Base-by-base conservation (phyloP, 1,140 invertebrate genomes). In the Zaprionus lachaisei region DNA sequence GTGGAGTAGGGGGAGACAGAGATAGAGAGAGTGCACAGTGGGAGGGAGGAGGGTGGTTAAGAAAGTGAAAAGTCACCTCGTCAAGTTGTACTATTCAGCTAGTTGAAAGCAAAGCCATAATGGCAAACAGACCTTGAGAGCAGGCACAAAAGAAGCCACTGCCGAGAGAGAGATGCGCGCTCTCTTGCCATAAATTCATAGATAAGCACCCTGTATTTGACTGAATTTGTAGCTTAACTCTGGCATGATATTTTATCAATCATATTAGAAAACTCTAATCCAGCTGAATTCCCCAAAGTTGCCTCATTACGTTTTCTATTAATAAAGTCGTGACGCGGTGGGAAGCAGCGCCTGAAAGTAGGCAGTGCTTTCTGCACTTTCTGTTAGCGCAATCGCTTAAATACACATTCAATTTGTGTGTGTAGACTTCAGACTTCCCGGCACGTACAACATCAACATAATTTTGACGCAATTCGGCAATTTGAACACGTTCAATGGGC, bases 401-500 rank as follows among this genome's bases (percentile, higher is more conserved):
- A 85, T 81, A 72, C 70, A 80, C 77, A 86, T 87, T 87, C 77
- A 87, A 87, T 86, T 83, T 87, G 80, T 71, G 41, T 9, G 31
- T 34, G 31, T 11, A 69, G 61, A 38, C 55, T 67, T 34, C 61
- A 54, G 63, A 51, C 70, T 63, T 60, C 57, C 54, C 49, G 77
- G 49, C 83, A 86, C 80, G 83, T 87, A 83, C 72, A 72, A 67
- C 83, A 79, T 74, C 71, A 83, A 79, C 82, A 85, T 81, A 85
- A 85, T 85, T 85, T 85, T 67, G 65, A 79, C 68, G 82, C 75
- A 70, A 82, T 82, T 80, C 80, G 69, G 67, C 83, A 86, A 86
- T 86, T 86, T 86, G 75, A 66, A 86, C 83, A 86, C 83, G 83
- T 87, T 86, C 82, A 85, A 68, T 72, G 77, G 62, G 67, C 69